phyloP scores from a whole-genome alignment of 2,888 invertebrate genomes.

The Argynnis bischoffii region DNA sequence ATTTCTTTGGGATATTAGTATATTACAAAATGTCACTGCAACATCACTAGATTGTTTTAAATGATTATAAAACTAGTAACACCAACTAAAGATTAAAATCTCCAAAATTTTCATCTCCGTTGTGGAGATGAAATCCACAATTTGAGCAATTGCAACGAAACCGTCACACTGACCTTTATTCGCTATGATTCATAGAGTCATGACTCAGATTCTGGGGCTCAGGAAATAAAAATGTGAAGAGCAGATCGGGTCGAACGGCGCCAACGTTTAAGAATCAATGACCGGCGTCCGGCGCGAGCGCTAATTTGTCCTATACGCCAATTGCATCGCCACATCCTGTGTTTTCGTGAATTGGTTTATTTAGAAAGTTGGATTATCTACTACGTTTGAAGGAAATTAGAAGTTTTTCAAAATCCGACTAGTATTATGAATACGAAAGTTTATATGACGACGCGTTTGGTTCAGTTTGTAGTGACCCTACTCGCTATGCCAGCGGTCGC shows the following conservation, averaged over 20 bases:
- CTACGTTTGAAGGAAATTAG: too few species aligned
- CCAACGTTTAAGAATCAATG: slow-evolving; percentile 74
- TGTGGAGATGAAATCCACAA: slow-evolving; percentile 33
- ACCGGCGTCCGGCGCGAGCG: slow-evolving; percentile 73
- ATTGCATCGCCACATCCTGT: slow-evolving; percentile 78
- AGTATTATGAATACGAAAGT: too few species aligned
- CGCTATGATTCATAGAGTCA: slow-evolving; percentile 31
- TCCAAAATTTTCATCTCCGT: background rate
- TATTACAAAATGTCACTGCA: too few species aligned
- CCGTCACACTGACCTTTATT: slow-evolving; percentile 33
- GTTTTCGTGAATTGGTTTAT: slow-evolving; percentile 46
- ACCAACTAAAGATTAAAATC: too few species aligned
- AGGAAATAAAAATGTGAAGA: slow-evolving; percentile 38
- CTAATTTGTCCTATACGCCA: slow-evolving; percentile 76
- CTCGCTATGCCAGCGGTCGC: too few species aligned
- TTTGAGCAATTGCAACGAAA: slow-evolving; percentile 25
- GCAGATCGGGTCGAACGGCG: slow-evolving; percentile 50
- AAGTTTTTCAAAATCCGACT: too few species aligned
- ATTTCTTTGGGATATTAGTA: too few species aligned
- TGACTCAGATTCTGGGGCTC: slow-evolving; percentile 26
- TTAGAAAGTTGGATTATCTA: background rate
- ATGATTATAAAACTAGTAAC: too few species aligned
- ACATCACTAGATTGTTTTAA: too few species aligned
- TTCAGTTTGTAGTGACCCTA: too few species aligned
- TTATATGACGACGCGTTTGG: too few species aligned